Evolutionary conservation across 53 echinoderm and acorn worm genomes (phyloP), one percentile per base, ranked within the genome.

Genomic region (Mesocentrotus franciscanus): DNA sequence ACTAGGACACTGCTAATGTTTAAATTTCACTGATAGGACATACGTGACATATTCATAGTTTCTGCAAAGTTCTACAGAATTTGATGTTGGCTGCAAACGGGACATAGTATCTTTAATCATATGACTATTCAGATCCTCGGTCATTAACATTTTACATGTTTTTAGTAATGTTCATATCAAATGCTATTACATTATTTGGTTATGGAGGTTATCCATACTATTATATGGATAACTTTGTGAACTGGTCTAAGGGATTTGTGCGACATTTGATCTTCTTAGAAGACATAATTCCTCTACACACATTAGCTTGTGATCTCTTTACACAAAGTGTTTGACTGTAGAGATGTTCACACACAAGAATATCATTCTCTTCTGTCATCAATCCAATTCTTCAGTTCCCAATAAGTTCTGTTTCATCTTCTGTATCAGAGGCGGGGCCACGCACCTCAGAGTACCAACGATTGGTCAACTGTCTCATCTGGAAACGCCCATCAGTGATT

Each of bases 381-480:
- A 5, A 2, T 22, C 17, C 17, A 79, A 42, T 36, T 81, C 81
- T 33, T 83, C 83, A 93, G 93, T 81, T 81, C 10, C 93, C 93
- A 26, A 93, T 60, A 35, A 94, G 87, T 56, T 94, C 95, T 15
- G 95, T 92, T 85, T 98, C 99, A 55, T 98, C 99, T 56, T 98
- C 99, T 0, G 97, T 98, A 49, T 98, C 99, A 0, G 99, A 98
- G 29, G 95, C 92, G 11, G 95, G 96, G 26, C 98, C 98, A 58
- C 98, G 83, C 12, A 98, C 97, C 85, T 98, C 97, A 4, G 96
- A 96, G 95, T 98, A 98, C 99, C 99, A 98, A 79, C 93, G 97
- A 89, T 98, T 98, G 92, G 99, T 97, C 60, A 98, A 96, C 60
- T 98, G 97, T 33, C 96, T 95, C 99, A 98, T 98, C 95, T 98